A percentile compares a stretch with the other conserved stretches of the same genome.
phyloP scores from a whole-genome alignment of 2,888 invertebrate genomes.

The Barypeithes pellucidus region DNA sequence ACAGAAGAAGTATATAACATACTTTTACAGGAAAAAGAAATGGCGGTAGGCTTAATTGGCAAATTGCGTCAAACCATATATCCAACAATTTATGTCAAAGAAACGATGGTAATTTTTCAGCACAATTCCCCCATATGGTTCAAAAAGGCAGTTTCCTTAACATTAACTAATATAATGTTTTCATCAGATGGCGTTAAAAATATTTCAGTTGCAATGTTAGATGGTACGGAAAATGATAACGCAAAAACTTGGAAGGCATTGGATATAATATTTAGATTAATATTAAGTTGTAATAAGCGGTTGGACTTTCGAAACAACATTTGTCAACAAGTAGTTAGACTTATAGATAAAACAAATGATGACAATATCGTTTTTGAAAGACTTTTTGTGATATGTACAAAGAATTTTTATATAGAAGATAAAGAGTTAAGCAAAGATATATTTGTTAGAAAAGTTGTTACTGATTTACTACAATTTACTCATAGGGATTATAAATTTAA shows the following conservation, averaged over 20 bases:
- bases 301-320: slow-evolving; percentile 74
- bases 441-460: slow-evolving; percentile 64
- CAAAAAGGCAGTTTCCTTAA: slow-evolving; percentile 75
- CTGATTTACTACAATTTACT: slow-evolving; percentile 57
- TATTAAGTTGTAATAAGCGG: slow-evolving; percentile 74
- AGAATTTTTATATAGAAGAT: slow-evolving; percentile 73
- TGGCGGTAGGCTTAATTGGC: slow-evolving; percentile 72
- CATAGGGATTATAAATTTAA: slow-evolving; percentile 61
- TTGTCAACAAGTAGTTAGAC: slow-evolving; percentile 72
- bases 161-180: slow-evolving; percentile 76
- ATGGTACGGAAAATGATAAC: slow-evolving; percentile 68
- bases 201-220: slow-evolving; percentile 78
- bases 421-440: slow-evolving; percentile 67
- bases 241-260: slow-evolving; percentile 80
- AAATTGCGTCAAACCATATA: slow-evolving; percentile 74
- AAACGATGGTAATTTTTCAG: slow-evolving; percentile 79
- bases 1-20: slow-evolving; percentile 74
- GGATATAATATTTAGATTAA: slow-evolving; percentile 78
- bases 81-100: slow-evolving; percentile 77
- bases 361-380: slow-evolving; percentile 58
- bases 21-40: slow-evolving; percentile 72
- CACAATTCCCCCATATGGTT: slow-evolving; percentile 77
- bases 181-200: slow-evolving; percentile 78
- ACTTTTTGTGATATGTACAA: slow-evolving; percentile 74
- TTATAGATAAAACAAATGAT: slow-evolving; percentile 62